A percentile compares a stretch with the other conserved stretches of the same genome.
phyloP scores from a whole-genome alignment of 1,140 invertebrate species.

The Neodiprion pinetum region DNA sequence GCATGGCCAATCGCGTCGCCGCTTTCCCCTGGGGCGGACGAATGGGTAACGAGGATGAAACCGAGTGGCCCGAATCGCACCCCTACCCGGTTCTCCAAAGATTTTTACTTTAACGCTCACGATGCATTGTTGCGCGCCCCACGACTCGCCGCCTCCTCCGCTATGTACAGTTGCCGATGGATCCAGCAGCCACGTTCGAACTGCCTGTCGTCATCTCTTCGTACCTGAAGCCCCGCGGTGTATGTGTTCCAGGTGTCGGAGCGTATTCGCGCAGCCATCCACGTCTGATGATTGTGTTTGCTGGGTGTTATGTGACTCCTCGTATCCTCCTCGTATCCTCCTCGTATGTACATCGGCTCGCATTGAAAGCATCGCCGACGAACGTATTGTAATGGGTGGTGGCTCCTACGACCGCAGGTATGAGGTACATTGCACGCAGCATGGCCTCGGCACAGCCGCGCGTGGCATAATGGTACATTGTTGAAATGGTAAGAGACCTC shows the following conservation, averaged over 20 bases:
- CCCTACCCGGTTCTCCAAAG: conserved; percentile 41
- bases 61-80: conserved; percentile 13
- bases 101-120: conserved; percentile 49
- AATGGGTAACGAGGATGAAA: not conserved
- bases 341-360: too few species aligned
- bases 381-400: conserved; percentile 17
- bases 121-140: not conserved
- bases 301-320: too few species aligned
- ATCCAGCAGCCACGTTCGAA: not conserved
- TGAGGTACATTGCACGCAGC: not conserved
- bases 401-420: not conserved
- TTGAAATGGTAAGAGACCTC: conserved; percentile 47
- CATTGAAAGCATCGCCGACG: too few species aligned
- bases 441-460: conserved; percentile 2
- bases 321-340: too few species aligned
- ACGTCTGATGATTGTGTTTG: not conserved
- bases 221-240: not conserved
- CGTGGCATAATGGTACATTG: conserved; percentile 47
- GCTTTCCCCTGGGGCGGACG: conserved; percentile 32
- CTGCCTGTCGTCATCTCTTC: not conserved
- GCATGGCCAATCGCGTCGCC: conserved; percentile 25
- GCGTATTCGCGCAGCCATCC: not conserved
- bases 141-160: not conserved
- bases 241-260: not conserved
- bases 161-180: not conserved